Percentiles rank a stretch among this genome's conserved stretches.
Conservation (phyloP, 2,888 invertebrate genomes). For the Gymnoscelis rufifasciata region DNA sequence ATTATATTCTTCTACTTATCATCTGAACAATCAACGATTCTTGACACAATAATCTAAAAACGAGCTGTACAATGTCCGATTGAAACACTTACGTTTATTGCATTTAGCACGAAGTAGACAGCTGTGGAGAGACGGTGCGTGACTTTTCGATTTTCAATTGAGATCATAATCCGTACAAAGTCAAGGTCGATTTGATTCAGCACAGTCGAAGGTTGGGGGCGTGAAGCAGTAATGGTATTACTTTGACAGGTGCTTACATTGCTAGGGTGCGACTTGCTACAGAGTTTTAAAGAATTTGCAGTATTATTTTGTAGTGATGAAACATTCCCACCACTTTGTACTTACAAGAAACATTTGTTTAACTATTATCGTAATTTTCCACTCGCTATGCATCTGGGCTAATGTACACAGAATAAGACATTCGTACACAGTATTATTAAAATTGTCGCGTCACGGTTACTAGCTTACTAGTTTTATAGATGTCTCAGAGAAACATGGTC, state of each 20-base stretch:
- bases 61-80: conserved; percentile 30
- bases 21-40: conserved; percentile 20
- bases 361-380: conserved; percentile 28
- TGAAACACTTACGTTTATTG: conserved; percentile 52
- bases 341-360: not conserved
- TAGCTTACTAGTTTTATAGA: conserved; percentile 23
- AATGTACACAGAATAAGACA: conserved; percentile 45
- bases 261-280: not conserved
- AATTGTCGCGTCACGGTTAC: conserved; percentile 45
- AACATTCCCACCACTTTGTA: not conserved
- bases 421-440: conserved; percentile 33
- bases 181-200: conserved; percentile 52
- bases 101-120: conserved; percentile 51
- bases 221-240: conserved; percentile 11
- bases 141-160: conserved; percentile 56
- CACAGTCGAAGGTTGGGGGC: conserved; percentile 22
- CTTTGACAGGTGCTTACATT: conserved; percentile 8
- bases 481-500: conserved; percentile 1
- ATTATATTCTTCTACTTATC: conserved; percentile 32
- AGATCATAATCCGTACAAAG: conserved; percentile 44
- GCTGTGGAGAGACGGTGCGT: conserved; percentile 53
- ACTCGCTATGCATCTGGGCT: conserved; percentile 53
- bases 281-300: not conserved
- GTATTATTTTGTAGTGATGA: not conserved
- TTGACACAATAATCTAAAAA: conserved; percentile 57